Conservation (phyloP, 2,888 invertebrate genomes). For the Chromoteleia sp. region DNA sequence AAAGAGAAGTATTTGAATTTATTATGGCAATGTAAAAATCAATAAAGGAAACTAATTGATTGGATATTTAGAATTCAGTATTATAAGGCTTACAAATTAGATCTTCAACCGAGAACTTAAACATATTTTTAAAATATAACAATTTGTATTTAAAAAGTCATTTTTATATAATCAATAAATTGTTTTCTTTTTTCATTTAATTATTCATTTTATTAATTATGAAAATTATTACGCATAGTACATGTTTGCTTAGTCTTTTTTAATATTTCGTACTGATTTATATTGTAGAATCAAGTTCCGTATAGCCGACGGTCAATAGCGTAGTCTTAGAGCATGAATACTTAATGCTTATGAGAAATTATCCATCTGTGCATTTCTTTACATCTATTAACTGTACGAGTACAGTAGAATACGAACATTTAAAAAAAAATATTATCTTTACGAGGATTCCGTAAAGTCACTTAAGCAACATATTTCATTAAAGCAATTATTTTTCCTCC, state of each 20-base stretch:
- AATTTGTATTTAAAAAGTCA: no score
- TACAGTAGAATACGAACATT: constrained; percentile 5
- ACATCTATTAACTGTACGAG: constrained; percentile 29
- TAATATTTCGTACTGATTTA: constrained; percentile 4
- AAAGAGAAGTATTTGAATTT: no score
- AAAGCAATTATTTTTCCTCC: no score
- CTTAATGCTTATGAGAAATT: constrained; percentile 80
- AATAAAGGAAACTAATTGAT: no score
- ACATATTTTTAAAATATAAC: no score
- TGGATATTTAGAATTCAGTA: no score
- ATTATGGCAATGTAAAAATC: no score
- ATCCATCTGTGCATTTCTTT: constrained; percentile 72
- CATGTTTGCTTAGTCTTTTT: constrained; percentile 1
- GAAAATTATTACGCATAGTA: background rate
- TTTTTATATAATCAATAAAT: background rate
- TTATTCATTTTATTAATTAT: background rate
- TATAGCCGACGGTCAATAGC: constrained; percentile 82
- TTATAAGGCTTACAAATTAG: no score
- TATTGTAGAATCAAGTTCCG: constrained; percentile 75
- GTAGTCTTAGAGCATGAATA: constrained; percentile 80
- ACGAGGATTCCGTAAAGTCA: no score
- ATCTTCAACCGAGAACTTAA: no score
- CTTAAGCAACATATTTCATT: no score
- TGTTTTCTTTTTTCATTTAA: background rate
- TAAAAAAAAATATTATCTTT: constrained; percentile 6